Conservation (phyloP, 2,113 vertebrate genomes). For the Mionectes macconnelli region DNA sequence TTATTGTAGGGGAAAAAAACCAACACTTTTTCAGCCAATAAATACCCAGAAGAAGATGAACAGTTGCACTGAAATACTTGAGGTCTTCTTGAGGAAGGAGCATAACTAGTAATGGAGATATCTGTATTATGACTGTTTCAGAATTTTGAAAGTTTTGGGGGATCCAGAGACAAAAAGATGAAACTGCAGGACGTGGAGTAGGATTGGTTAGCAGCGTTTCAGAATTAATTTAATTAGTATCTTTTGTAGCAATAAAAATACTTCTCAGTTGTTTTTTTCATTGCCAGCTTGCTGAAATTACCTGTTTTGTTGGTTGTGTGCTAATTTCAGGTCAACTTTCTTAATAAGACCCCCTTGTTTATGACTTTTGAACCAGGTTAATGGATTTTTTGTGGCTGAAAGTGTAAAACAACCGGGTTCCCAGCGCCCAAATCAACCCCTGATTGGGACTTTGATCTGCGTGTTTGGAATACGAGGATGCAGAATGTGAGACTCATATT, state of each 20-base stretch:
- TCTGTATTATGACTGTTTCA: not conserved
- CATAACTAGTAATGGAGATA: not conserved
- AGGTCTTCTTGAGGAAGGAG: not conserved
- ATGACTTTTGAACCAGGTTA: not conserved
- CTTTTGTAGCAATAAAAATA: not conserved
- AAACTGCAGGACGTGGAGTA: not conserved
- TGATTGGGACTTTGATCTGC: not conserved
- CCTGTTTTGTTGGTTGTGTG: not conserved
- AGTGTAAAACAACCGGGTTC: not conserved
- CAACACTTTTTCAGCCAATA: not conserved
- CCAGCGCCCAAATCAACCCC: not conserved
- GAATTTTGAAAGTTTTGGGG: not conserved
- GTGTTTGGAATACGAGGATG: not conserved
- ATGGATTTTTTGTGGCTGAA: not conserved
- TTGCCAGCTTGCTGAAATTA: not conserved
- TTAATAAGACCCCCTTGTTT: not conserved
- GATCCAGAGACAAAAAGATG: not conserved
- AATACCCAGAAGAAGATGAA: not conserved
- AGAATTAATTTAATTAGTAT: not conserved
- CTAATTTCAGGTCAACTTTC: not conserved
- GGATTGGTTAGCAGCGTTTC: not conserved
- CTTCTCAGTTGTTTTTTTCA: not conserved
- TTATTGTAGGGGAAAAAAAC: not conserved
- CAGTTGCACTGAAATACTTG: not conserved
- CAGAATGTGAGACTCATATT: not conserved